Percentiles rank a stretch among this genome's conserved stretches.
Conservation (phyloP, 1,140 invertebrate genomes). For the Drosophila orosa region DNA sequence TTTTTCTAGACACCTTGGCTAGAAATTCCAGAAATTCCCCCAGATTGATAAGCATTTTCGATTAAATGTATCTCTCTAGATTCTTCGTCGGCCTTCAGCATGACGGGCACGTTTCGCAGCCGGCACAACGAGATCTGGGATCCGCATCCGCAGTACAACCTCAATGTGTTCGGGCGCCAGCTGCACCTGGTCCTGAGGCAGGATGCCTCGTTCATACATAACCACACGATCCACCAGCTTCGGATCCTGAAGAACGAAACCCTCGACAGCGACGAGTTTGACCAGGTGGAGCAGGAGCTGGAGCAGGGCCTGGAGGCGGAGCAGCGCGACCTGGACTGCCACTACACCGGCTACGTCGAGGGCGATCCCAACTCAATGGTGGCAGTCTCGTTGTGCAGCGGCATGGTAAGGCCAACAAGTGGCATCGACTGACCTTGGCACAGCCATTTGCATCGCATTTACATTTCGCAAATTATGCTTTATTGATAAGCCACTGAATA, state of each 20-base stretch:
- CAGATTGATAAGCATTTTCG: not conserved
- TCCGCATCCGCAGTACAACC: slow-evolving; percentile 89
- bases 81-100: slow-evolving; percentile 69
- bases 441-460: slow-evolving; percentile 61
- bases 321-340: slow-evolving; percentile 86
- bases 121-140: slow-evolving; percentile 88
- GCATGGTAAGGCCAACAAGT: slow-evolving; percentile 86
- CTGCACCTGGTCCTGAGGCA: slow-evolving; percentile 86
- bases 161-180: slow-evolving; percentile 86
- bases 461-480: slow-evolving; percentile 69
- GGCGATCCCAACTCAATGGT: slow-evolving; percentile 88
- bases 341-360: slow-evolving; percentile 88
- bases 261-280: slow-evolving; percentile 67
- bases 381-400: slow-evolving; percentile 90
- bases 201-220: slow-evolving; percentile 86
- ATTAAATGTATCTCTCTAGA: slow-evolving; percentile 38
- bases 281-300: slow-evolving; percentile 70
- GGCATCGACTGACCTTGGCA: slow-evolving; percentile 52
- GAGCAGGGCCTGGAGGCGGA: slow-evolving; percentile 72
- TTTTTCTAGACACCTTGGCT: not conserved
- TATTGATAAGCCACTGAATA: slow-evolving; percentile 74
- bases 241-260: slow-evolving; percentile 86
- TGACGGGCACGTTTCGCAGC: slow-evolving; percentile 87
- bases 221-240: slow-evolving; percentile 86
- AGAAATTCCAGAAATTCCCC: slow-evolving; percentile 4